These are phyloP conservation scores for Arothron firmamentum DNA, from an alignment of 2,113 vertebrate genomes.

Conservation along the genomic window DNA sequence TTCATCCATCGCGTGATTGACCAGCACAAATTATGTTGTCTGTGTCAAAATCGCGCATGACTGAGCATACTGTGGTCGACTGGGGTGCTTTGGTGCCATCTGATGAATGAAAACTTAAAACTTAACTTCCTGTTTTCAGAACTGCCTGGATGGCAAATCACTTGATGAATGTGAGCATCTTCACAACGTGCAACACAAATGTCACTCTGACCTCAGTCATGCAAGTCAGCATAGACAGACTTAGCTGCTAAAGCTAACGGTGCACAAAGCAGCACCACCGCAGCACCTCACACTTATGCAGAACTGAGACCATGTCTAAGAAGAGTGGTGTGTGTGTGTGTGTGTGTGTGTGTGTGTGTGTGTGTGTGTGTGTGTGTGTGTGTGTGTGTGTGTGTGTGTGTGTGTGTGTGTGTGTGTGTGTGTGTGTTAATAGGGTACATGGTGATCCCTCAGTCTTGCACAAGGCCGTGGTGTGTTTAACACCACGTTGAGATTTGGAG, in stretches of 20 bases:
- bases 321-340: constrained; percentile 38
- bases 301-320: constrained; percentile 52
- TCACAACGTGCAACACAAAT: constrained; percentile 16
- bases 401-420: constrained; percentile 13
- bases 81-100: no score
- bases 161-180: background rate
- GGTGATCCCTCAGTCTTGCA: constrained; percentile 54
- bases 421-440: constrained; percentile 39
- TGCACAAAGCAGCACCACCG: constrained; percentile 35
- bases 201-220: constrained; percentile 31
- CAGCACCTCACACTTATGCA: constrained; percentile 58
- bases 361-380: constrained; percentile 10
- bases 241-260: constrained; percentile 52
- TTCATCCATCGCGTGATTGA: constrained; percentile 52
- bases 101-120: no score
- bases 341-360: background rate
- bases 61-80: background rate
- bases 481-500: constrained; percentile 14
- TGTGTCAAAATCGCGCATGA: constrained; percentile 26
- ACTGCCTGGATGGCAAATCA: no score
- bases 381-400: background rate
- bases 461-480: constrained; percentile 44
- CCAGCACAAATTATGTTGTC: constrained; percentile 50
- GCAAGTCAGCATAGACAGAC: constrained; percentile 64
- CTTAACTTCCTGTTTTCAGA: no score